phyloP scores from a whole-genome alignment of 2,113 vertebrate species.

The Cyphomyrus plagiostoma region DNA sequence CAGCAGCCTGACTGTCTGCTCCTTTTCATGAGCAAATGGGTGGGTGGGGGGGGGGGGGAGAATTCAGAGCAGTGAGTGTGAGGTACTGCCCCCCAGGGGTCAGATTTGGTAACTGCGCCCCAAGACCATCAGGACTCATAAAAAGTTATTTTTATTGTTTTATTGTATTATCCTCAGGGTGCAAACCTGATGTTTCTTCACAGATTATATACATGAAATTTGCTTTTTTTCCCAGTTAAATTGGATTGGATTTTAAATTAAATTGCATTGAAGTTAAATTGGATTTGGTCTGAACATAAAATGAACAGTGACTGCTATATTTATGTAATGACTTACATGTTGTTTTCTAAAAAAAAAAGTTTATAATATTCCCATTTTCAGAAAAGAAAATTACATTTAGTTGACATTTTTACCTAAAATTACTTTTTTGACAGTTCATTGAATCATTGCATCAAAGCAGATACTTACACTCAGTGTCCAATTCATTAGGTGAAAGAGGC shows the following conservation, averaged over 20 bases:
- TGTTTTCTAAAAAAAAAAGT: not conserved
- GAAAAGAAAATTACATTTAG: not conserved
- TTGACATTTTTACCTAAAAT: not conserved
- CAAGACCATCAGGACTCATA: not conserved
- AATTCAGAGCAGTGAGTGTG: slow-evolving; percentile 11
- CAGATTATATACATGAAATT: not conserved
- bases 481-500: not conserved
- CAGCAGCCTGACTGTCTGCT: not conserved
- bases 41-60: not conserved
- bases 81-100: slow-evolving; percentile 35
- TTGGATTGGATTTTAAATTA: slow-evolving; percentile 5
- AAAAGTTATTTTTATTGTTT: not conserved
- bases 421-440: not conserved
- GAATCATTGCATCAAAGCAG: not conserved
- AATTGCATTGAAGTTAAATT: not conserved
- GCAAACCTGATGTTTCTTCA: not conserved
- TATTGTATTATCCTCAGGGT: not conserved
- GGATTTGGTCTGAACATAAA: not conserved
- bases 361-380: not conserved
- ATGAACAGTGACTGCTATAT: not conserved
- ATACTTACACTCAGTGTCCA: not conserved
- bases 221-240: not conserved
- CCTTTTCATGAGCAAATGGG: not conserved
- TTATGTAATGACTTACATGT: not conserved
- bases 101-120: not conserved